phyloP scores from a whole-genome alignment of 37 sponge, comb jelly and placozoan genomes.

The Mnemiopsis leidyi region DNA sequence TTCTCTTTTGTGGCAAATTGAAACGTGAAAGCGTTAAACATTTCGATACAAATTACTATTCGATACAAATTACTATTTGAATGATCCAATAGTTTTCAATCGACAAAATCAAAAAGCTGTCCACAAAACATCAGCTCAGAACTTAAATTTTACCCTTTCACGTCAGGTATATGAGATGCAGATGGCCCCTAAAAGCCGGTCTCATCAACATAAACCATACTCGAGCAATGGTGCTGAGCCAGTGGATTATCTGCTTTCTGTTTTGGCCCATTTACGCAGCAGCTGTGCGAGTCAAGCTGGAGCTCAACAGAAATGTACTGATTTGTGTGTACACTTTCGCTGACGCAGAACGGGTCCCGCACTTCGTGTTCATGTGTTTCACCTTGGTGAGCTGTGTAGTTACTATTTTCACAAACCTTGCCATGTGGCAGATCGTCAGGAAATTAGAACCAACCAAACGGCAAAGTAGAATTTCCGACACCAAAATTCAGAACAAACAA shows the following conservation, averaged over 20 bases:
- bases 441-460: neutral
- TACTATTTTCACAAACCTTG: slow-evolving; percentile 4
- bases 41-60: too few relatives aligned
- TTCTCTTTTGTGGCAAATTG: too few relatives aligned
- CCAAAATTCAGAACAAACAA: neutral
- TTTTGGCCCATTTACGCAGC: neutral
- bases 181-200: slow-evolving; percentile 43
- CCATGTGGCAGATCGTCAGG: slow-evolving; percentile 43
- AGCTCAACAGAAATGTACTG: neutral
- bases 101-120: too few relatives aligned
- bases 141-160: too few relatives aligned
- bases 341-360: neutral
- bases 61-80: too few relatives aligned
- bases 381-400: neutral
- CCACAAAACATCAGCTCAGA: too few relatives aligned
- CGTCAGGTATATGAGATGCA: slow-evolving; percentile 58
- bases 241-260: neutral
- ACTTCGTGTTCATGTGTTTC: slow-evolving; percentile 46
- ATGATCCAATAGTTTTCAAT: too few relatives aligned
- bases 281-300: neutral
- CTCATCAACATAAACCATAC: neutral
- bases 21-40: too few relatives aligned
- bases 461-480: neutral
- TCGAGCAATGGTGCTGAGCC: neutral
- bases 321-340: slow-evolving; percentile 32